These are phyloP conservation scores for Falco biarmicus DNA, from an alignment of 2,797 vertebrate species.

Conservation along the genomic window DNA sequence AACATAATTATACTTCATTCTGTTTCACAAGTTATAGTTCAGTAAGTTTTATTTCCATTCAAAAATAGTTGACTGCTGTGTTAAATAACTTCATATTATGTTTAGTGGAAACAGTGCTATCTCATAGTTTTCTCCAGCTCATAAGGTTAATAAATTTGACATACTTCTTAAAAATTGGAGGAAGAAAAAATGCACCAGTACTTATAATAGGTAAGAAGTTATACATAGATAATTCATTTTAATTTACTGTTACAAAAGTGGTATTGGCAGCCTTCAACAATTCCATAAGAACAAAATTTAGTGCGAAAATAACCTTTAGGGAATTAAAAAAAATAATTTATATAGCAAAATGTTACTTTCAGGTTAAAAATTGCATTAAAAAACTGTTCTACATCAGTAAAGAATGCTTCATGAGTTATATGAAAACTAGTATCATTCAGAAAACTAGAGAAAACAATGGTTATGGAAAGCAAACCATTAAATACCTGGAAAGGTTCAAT, in stretches of 20 bases:
- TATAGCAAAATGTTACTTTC: background rate
- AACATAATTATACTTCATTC: background rate
- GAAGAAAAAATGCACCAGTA: background rate
- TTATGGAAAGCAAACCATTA: constrained; percentile 25
- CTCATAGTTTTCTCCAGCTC: background rate
- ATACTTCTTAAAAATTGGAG: background rate
- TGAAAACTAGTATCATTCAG: background rate
- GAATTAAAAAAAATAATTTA: background rate
- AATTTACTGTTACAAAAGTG: background rate
- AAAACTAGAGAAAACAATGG: background rate
- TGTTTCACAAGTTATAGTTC: background rate
- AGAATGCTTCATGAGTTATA: background rate
- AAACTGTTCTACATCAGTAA: background rate
- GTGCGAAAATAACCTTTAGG: background rate
- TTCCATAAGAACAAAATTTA: background rate
- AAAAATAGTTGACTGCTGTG: background rate
- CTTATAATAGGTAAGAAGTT: background rate
- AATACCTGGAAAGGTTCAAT: constrained; percentile 9
- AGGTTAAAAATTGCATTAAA: background rate
- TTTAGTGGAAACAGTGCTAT: background rate
- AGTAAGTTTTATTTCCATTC: background rate
- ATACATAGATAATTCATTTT: background rate
- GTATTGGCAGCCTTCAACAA: background rate
- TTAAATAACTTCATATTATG: background rate
- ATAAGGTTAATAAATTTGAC: background rate